Conservation (phyloP, 2,888 invertebrate genomes). For the Drosophila siamana region DNA sequence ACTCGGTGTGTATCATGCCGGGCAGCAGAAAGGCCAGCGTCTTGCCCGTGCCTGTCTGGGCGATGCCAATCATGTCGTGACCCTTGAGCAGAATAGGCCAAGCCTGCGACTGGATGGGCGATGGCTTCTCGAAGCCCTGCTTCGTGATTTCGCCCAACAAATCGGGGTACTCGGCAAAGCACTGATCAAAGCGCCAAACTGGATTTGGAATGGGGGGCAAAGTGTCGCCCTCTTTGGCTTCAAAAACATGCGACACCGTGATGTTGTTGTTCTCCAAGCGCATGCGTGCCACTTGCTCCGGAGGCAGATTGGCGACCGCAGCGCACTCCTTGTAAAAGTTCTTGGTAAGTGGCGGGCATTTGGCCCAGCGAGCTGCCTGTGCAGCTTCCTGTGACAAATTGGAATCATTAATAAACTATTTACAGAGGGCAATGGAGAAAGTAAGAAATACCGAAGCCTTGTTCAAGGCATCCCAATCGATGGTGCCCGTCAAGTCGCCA, state of each 20-base stretch:
- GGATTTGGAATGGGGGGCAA: conserved; percentile 84
- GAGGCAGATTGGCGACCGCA: conserved; percentile 88
- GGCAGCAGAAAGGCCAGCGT: conserved; percentile 97
- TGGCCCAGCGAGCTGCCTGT: conserved; percentile 88
- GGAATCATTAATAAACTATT: conserved; percentile 16
- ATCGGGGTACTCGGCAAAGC: conserved; percentile 92
- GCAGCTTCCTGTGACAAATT: conserved; percentile 85
- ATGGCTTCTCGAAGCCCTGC: conserved; percentile 92
- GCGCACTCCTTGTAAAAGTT: conserved; percentile 93
- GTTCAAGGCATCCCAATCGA: conserved; percentile 80
- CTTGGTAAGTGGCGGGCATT: conserved; percentile 90
- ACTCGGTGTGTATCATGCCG: conserved; percentile 96
- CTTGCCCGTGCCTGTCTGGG: conserved; percentile 97
- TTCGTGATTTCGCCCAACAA: conserved; percentile 92
- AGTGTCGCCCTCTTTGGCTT: conserved; percentile 84
- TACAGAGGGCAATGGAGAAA: not conserved
- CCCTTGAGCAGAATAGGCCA: conserved; percentile 97
- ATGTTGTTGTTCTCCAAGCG: conserved; percentile 90
- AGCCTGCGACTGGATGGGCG: conserved; percentile 96
- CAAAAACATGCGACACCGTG: conserved; percentile 89
- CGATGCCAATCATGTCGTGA: conserved; percentile 97
- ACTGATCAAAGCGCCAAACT: conserved; percentile 91
- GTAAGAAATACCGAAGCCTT: conserved; percentile 68
- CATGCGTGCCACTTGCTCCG: conserved; percentile 88
- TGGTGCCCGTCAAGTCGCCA: conserved; percentile 58